Conservation (phyloP, 2,797 vertebrate genomes). For the Xenopus petersii region DNA sequence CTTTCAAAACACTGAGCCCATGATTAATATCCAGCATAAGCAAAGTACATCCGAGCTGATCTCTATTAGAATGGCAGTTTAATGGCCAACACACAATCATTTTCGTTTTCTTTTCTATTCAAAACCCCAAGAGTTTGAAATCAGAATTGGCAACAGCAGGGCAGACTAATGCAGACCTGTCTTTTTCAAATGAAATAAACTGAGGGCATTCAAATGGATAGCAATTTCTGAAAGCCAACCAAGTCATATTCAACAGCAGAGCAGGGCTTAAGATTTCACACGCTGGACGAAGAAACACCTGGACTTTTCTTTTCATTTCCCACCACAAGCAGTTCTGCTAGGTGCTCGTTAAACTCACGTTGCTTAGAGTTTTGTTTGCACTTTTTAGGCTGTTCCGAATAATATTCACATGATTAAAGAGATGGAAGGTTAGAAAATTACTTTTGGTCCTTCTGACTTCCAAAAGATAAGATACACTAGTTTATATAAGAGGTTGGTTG, state of each 20-base stretch:
- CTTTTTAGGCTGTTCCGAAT: not conserved
- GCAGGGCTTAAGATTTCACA: not conserved
- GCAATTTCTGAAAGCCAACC: conserved; percentile 14
- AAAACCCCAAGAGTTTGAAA: conserved; percentile 38
- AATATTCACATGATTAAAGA: not conserved
- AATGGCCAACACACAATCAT: conserved; percentile 43
- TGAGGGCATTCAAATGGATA: conserved; percentile 3
- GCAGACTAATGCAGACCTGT: conserved; percentile 31
- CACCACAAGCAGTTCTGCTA: not conserved
- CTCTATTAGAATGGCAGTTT: conserved; percentile 38
- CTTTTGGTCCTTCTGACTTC: no score
- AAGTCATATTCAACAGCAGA: not conserved
- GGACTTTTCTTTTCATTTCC: conserved; percentile 1
- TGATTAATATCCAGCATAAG: conserved; percentile 49
- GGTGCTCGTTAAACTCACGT: not conserved
- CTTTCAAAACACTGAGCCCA: conserved; percentile 49
- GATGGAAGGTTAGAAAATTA: not conserved
- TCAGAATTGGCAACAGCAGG: conserved; percentile 32
- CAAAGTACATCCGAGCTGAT: conserved; percentile 29
- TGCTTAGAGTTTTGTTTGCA: not conserved
- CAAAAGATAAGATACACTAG: no score
- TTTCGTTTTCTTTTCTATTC: conserved; percentile 36
- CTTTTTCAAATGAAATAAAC: conserved; percentile 16
- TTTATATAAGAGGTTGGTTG: no score
- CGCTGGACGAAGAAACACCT: conserved; percentile 5